Conservation (phyloP, 1,140 invertebrate species). For the Tetragnatha versicolor region DNA sequence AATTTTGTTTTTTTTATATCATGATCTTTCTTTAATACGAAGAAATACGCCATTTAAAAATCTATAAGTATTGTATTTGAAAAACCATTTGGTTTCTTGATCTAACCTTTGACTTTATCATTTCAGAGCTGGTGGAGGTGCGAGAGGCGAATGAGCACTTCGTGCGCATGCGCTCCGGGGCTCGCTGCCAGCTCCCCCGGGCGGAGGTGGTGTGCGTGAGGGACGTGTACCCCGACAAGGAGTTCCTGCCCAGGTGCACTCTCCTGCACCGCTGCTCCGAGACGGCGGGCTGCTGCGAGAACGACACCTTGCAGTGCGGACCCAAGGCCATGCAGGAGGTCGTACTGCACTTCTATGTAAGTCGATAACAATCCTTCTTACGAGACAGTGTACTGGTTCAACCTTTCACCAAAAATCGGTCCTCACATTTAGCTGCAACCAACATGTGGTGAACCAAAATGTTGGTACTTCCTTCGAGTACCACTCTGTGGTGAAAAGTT, state of each 20-base stretch:
- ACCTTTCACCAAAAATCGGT: no score
- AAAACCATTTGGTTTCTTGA: no score
- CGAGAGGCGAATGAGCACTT: constrained; percentile 53
- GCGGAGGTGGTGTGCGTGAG: constrained; percentile 53
- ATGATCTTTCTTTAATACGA: no score
- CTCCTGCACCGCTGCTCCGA: constrained; percentile 57
- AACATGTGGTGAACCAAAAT: no score
- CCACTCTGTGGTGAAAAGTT: no score
- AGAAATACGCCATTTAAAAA: no score
- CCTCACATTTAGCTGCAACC: no score
- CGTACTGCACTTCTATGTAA: constrained; percentile 52
- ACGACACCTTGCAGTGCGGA: constrained; percentile 46
- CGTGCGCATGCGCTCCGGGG: constrained; percentile 45
- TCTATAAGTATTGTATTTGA: no score
- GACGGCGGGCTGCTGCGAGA: constrained; percentile 53
- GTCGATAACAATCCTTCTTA: background rate
- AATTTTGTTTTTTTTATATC: no score
- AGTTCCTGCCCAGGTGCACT: constrained; percentile 55
- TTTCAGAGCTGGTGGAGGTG: constrained; percentile 24
- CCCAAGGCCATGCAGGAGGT: constrained; percentile 56
- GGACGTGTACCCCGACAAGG: constrained; percentile 52
- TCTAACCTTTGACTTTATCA: no score
- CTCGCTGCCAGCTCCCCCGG: constrained; percentile 44
- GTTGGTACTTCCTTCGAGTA: no score
- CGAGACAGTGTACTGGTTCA: no score